A percentile compares a stretch with the other conserved stretches of the same genome.
Conservation (phyloP, 2,888 invertebrate species). For the Harpalus rufipes region DNA sequence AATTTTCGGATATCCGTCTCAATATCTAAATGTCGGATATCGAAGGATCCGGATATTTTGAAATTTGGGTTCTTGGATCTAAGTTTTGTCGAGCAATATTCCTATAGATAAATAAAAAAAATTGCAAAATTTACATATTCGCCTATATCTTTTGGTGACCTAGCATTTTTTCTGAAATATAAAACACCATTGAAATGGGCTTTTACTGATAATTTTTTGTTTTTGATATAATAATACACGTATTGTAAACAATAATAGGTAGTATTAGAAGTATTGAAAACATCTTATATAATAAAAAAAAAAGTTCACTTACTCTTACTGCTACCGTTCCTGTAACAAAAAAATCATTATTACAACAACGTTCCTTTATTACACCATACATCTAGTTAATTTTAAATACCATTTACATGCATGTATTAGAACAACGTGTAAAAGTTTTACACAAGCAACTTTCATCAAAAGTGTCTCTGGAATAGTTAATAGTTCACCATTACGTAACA, state of each 20-base stretch:
- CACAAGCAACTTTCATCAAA: constrained; percentile 29
- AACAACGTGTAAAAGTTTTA: constrained; percentile 42
- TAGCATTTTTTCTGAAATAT: too few relatives aligned
- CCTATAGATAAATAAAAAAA: too few relatives aligned
- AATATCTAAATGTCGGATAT: too few relatives aligned
- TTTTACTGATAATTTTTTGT: too few relatives aligned
- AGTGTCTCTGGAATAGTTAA: not conserved
- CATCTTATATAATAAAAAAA: not conserved
- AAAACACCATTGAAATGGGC: too few relatives aligned
- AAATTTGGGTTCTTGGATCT: too few relatives aligned
- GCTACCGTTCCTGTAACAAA: constrained; percentile 11
- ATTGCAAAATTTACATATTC: too few relatives aligned
- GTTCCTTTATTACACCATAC: constrained; percentile 24
- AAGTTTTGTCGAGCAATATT: too few relatives aligned
- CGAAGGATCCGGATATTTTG: too few relatives aligned
- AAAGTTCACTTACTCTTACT: not conserved
- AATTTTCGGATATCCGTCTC: too few relatives aligned
- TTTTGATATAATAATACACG: too few relatives aligned
- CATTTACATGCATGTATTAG: constrained; percentile 44
- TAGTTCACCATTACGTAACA: not conserved
- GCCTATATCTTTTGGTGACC: too few relatives aligned
- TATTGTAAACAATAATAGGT: not conserved
- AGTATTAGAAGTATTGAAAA: not conserved
- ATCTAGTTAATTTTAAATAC: constrained; percentile 22
- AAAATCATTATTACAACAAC: constrained; percentile 6